Base-by-base conservation (phyloP, 2,797 vertebrate species). In the Choloepus didactylus region DNA sequence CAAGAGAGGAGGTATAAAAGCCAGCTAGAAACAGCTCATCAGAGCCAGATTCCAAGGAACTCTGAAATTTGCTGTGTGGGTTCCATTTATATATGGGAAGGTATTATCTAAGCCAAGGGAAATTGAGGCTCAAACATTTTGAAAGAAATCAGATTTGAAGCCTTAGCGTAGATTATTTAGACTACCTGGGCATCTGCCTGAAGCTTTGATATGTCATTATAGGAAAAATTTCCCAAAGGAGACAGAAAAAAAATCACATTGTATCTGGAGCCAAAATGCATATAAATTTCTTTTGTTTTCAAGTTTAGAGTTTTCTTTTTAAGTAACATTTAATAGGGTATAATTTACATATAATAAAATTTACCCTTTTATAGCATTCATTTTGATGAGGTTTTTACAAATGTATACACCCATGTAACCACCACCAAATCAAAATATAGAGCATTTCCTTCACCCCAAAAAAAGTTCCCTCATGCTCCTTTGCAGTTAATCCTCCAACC, bases 41-140 rank as follows among this genome's bases (percentile, higher is more conserved):
- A 60, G 14, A 86, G 44, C 31, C 81, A 81, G 59, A 0, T 41
- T 38, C n/a, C n/a, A 64, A 79, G 67, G 11, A 89, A 80, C 19
- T 77, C 44, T 83, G 11, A 70, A 72, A 54, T 89, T 84, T 93
- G 21, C 77, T 87, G 2, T 72, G 12, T 6, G 46, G n/a, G 19
- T 62, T 31, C 70, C 64, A 64, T 49, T 96, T 96, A 62, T 49
- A 89, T 6, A 16, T 60, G 73, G 70, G 25, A 79, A 56, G 15
- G 51, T 85, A 81, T 41, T 83, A 56, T 67, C 11, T 69, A 64
- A 25, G 41, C 29, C 72, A 87, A 77, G 49, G 41, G 60, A 93
- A 96, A 6, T 56, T 93, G 46, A 90, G 18, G 16, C 60, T 91
- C 38, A 67, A 83, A 93, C 79, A n/a, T 41, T 29, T 44, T 38